Conservation (phyloP, 1,140 invertebrate species). For the Apis dorsata region DNA sequence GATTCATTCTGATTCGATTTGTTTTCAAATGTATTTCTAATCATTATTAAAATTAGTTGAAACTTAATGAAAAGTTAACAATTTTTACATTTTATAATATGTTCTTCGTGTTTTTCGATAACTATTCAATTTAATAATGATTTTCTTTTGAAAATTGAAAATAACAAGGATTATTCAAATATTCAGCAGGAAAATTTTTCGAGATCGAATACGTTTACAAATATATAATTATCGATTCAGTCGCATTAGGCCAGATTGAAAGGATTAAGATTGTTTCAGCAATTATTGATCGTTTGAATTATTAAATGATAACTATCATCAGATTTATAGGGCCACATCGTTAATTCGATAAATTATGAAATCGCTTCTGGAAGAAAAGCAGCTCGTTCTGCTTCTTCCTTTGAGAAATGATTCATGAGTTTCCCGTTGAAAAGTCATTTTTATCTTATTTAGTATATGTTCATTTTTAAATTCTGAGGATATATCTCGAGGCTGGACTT, state of each 20-base stretch:
- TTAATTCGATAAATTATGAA: conserved; percentile 63
- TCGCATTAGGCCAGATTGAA: not conserved
- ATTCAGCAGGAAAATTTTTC: not conserved
- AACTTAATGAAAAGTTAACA: no score
- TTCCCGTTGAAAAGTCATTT: conserved; percentile 10
- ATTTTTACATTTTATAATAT: no score
- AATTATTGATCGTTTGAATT: conserved; percentile 11
- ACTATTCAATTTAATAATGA: not conserved
- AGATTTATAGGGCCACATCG: conserved; percentile 59
- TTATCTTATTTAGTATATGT: conserved; percentile 2
- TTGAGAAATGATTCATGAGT: conserved; percentile 49
- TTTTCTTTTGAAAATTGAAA: not conserved
- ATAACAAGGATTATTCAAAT: conserved; percentile 1
- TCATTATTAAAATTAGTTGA: no score
- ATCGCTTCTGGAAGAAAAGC: conserved; percentile 31
- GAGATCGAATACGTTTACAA: not conserved
- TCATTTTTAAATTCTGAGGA: not conserved
- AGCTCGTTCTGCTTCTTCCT: not conserved
- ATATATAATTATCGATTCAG: conserved; percentile 31
- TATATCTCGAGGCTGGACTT: conserved; percentile 13
- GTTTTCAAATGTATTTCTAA: no score
- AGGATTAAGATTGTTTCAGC: conserved; percentile 29
- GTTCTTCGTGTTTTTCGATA: not conserved
- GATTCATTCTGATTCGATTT: no score
- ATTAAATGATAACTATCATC: conserved; percentile 53